Evolutionary conservation across 2,113 vertebrate species (phyloP).

Genomic region (Atherinomorus stipes): DNA sequence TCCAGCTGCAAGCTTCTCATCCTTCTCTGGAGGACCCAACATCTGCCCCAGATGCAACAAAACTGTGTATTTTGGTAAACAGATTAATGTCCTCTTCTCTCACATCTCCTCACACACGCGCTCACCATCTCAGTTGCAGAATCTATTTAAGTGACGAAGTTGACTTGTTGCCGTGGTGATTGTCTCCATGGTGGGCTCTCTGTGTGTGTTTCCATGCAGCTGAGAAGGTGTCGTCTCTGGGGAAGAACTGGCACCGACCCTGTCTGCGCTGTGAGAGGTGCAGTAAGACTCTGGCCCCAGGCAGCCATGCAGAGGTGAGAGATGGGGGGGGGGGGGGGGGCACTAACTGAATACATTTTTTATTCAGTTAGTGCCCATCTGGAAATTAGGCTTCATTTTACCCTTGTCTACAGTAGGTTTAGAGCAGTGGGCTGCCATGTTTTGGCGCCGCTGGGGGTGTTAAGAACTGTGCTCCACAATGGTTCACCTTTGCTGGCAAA

Average conservation of each 20-base stretch:
- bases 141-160: constrained; percentile 11
- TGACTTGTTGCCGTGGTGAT: constrained; percentile 32
- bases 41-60: constrained; percentile 94
- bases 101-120: not conserved
- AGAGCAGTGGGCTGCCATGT: no score
- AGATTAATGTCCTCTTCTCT: not conserved
- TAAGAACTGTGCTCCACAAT: no score
- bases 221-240: constrained; percentile 95
- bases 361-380: no score
- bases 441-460: no score
- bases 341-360: no score
- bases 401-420: no score
- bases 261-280: constrained; percentile 95
- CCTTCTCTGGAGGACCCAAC: constrained; percentile 92
- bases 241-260: constrained; percentile 96
- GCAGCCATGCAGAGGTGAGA: constrained; percentile 92
- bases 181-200: constrained; percentile 20
- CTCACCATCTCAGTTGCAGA: not conserved
- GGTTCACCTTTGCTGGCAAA: no score
- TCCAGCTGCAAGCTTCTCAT: constrained; percentile 92
- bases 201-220: constrained; percentile 76
- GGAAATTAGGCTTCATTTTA: no score
- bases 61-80: constrained; percentile 92
- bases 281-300: constrained; percentile 90
- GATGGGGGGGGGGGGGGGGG: no score